phyloP scores from a whole-genome alignment of 2,797 vertebrate genomes.

The Champsocephalus esox region DNA sequence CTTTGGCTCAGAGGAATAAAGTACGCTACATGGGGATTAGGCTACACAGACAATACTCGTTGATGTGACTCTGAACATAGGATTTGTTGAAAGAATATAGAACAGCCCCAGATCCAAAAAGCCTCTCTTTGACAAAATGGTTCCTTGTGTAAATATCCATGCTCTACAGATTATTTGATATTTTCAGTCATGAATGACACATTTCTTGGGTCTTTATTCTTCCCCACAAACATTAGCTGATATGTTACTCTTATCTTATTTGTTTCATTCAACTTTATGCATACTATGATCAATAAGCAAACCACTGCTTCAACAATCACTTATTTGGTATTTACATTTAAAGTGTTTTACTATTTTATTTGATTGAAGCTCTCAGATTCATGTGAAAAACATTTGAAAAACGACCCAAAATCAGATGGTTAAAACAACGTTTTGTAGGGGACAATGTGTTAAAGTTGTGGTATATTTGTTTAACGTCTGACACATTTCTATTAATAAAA shows the following conservation, averaged over 20 bases:
- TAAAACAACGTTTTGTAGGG: neutral
- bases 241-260: neutral
- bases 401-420: neutral
- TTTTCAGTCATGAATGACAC: neutral
- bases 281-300: neutral
- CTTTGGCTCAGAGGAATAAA: neutral
- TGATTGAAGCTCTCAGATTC: neutral
- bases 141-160: neutral
- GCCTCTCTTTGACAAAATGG: neutral
- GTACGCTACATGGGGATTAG: neutral
- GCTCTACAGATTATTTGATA: neutral
- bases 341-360: neutral
- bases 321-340: neutral
- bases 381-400: neutral
- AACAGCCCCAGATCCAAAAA: neutral
- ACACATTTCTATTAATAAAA: neutral
- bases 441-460: neutral
- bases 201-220: neutral
- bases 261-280: conserved; percentile 2
- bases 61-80: conserved; percentile 2
- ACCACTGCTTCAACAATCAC: neutral
- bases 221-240: neutral
- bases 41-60: neutral
- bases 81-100: neutral
- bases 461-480: neutral